Conservation (phyloP, 2,797 vertebrate species). For the Sebastiscus albofasciatus region DNA sequence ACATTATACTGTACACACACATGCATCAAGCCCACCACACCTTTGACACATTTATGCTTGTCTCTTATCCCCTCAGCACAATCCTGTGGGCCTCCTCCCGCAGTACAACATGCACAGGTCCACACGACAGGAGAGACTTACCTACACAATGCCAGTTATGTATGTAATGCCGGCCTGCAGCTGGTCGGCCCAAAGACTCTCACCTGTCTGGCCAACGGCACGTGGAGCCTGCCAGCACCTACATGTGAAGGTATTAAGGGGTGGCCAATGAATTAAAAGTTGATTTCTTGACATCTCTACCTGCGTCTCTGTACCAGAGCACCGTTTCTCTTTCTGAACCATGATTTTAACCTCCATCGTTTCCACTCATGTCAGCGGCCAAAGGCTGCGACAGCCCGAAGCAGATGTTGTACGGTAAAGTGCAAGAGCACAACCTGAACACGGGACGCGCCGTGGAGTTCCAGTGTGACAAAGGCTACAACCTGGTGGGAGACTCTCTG, state of each 20-base stretch:
- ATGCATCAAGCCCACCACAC: neutral
- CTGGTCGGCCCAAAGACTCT: constrained; percentile 83
- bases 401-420: constrained; percentile 84
- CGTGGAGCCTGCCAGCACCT: constrained; percentile 89
- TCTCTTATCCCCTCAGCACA: constrained; percentile 68
- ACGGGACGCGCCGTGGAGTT: constrained; percentile 84
- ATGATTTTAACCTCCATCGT: neutral
- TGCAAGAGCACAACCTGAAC: constrained; percentile 84
- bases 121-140: constrained; percentile 73
- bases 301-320: neutral
- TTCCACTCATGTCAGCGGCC: constrained; percentile 35
- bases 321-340: neutral
- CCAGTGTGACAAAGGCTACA: constrained; percentile 89
- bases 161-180: constrained; percentile 82
- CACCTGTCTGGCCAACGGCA: constrained; percentile 87
- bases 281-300: neutral
- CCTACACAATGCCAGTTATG: constrained; percentile 82
- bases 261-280: neutral
- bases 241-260: constrained; percentile 83
- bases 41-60: neutral
- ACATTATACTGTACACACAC: no score
- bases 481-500: constrained; percentile 84
- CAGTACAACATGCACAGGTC: constrained; percentile 80
- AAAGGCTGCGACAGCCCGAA: constrained; percentile 85
- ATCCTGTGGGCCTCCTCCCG: constrained; percentile 84